Percentiles rank a stretch among this genome's conserved stretches.
Evolutionary conservation across 2,888 invertebrate genomes (phyloP).

Genomic region (Escarpia spicata): DNA sequence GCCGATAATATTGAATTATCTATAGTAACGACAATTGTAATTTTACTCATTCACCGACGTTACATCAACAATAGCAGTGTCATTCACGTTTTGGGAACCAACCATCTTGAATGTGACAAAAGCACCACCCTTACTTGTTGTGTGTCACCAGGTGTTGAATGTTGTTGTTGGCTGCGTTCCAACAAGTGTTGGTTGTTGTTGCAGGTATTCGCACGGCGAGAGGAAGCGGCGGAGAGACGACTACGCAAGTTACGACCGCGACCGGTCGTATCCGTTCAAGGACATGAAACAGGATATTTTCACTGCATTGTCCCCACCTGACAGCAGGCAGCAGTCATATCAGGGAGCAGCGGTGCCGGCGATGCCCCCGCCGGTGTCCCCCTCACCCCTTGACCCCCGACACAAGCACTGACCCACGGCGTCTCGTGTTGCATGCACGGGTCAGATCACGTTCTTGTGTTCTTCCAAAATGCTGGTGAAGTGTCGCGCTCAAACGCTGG

Average conservation of each 20-base stretch:
- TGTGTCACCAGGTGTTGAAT: background rate
- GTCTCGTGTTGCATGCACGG: background rate
- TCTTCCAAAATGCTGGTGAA: background rate
- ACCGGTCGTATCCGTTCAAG: background rate
- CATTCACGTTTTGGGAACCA: no score
- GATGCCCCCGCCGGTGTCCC: background rate
- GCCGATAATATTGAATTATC: no score
- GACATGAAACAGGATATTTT: background rate
- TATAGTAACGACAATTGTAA: no score
- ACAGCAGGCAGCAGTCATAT: conserved; percentile 9
- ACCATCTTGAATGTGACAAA: no score
- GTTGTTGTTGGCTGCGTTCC: background rate
- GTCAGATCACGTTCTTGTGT: background rate
- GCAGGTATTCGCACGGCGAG: background rate
- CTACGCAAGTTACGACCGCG: background rate
- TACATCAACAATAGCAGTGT: no score
- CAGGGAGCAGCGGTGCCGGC: background rate
- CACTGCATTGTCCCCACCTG: background rate
- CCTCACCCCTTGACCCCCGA: background rate
- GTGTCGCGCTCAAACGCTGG: background rate
- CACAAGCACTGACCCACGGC: background rate
- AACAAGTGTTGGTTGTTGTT: background rate
- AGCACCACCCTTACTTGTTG: background rate
- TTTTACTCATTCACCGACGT: no score
- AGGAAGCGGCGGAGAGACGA: background rate